Conservation (phyloP, 2,797 vertebrate genomes). For the Crenuchus spilurus region DNA sequence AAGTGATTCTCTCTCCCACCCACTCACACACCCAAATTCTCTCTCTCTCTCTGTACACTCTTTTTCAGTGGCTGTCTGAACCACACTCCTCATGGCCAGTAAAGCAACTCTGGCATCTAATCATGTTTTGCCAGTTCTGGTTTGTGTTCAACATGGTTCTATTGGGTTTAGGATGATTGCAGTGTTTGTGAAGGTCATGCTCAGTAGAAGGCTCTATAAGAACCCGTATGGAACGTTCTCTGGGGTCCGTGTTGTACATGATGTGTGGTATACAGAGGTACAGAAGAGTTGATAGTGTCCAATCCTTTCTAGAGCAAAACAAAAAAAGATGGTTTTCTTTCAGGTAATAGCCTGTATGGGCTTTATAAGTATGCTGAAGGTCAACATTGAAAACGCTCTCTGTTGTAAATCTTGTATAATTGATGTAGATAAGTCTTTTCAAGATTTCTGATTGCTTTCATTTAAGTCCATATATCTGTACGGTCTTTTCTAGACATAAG, state of each 20-base stretch:
- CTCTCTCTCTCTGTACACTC: too few relatives aligned
- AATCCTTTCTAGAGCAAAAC: too few relatives aligned
- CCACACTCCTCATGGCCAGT: conserved; percentile 7
- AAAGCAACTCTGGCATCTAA: conserved; percentile 54
- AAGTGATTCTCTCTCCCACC: conserved; percentile 20
- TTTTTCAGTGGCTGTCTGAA: conserved; percentile 15
- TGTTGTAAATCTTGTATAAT: background rate
- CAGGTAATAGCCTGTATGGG: background rate
- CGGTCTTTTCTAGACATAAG: too few relatives aligned
- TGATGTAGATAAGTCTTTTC: too few relatives aligned
- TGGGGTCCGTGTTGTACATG: background rate
- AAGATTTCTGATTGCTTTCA: too few relatives aligned
- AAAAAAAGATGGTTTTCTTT: background rate
- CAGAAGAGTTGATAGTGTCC: too few relatives aligned
- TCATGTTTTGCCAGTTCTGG: conserved; percentile 53
- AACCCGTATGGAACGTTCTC: background rate
- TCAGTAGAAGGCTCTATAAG: conserved; percentile 15
- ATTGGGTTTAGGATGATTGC: conserved; percentile 34
- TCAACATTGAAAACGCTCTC: background rate
- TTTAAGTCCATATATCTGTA: too few relatives aligned
- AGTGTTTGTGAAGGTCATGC: conserved; percentile 37
- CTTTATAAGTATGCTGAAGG: background rate
- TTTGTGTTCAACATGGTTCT: conserved; percentile 48
- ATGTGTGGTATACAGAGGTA: background rate
- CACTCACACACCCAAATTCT: conserved; percentile 17